phyloP scores from a whole-genome alignment of 2,888 invertebrate genomes.

The Epirrita christyi region DNA sequence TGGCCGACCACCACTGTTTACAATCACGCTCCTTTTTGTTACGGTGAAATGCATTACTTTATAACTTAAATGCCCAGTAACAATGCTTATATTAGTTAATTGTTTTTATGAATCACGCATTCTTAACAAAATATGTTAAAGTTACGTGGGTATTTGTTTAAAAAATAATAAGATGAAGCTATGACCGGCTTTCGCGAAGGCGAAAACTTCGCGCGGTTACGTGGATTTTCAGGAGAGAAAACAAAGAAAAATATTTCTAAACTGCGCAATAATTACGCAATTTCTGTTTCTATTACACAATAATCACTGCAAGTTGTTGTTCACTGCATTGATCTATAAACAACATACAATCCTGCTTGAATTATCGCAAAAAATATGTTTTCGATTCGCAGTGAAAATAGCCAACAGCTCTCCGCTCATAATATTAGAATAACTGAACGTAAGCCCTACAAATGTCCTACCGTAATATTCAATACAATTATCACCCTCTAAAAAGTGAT shows the following conservation, averaged over 20 bases:
- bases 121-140: constrained; percentile 29
- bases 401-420: constrained; percentile 55
- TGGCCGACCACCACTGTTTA: constrained; percentile 89
- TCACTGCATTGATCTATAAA: background rate
- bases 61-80: constrained; percentile 47
- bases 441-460: constrained; percentile 47
- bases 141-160: constrained; percentile 30
- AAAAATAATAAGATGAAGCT: constrained; percentile 53
- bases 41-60: constrained; percentile 48
- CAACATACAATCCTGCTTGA: background rate
- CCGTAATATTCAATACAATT: background rate
- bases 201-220: constrained; percentile 59
- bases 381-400: constrained; percentile 64
- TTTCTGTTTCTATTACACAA: constrained; percentile 9
- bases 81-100: constrained; percentile 57
- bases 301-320: background rate
- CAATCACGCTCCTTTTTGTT: constrained; percentile 75
- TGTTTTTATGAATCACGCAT: constrained; percentile 48
- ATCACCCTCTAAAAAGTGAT: background rate
- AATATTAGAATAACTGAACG: constrained; percentile 66
- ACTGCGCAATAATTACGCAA: constrained; percentile 22
- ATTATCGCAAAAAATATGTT: constrained; percentile 54
- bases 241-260: background rate
- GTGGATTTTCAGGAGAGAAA: constrained; percentile 44
- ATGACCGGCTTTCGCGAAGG: constrained; percentile 51